Percentiles rank a stretch among this genome's conserved stretches.
Conservation (phyloP, 1,140 invertebrate genomes). For the Heliconius hermathena region DNA sequence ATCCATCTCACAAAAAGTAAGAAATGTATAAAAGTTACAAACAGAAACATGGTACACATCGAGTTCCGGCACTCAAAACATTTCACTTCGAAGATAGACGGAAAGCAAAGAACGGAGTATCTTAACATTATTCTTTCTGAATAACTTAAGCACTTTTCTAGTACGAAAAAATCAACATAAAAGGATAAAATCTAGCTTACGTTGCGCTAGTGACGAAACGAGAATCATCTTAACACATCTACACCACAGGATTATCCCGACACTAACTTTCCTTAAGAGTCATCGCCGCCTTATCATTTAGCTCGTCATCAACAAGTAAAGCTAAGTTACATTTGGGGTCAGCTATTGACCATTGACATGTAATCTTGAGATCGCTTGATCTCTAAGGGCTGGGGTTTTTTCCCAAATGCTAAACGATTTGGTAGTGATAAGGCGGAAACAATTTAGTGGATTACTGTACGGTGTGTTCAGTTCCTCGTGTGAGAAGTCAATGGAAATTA, state of each 20-base stretch:
- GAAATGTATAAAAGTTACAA: too few relatives aligned
- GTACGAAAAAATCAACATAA: too few relatives aligned
- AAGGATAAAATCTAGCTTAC: neutral
- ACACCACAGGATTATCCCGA: neutral
- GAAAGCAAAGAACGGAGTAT: too few relatives aligned
- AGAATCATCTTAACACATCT: neutral
- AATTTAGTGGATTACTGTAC: slow-evolving; percentile 26
- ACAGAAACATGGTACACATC: too few relatives aligned
- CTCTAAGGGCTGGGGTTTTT: slow-evolving; percentile 24
- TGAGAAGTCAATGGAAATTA: neutral
- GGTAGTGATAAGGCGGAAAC: slow-evolving; percentile 39
- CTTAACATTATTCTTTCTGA: too few relatives aligned
- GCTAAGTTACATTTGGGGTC: slow-evolving; percentile 30
- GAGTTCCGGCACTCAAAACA: too few relatives aligned
- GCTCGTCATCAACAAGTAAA: slow-evolving; percentile 34
- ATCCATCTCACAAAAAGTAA: too few relatives aligned
- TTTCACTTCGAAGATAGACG: too few relatives aligned
- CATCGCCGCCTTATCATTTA: slow-evolving; percentile 17
- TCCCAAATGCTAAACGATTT: slow-evolving; percentile 18
- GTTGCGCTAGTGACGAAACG: neutral
- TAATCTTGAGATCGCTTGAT: slow-evolving; percentile 38
- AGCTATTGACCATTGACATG: slow-evolving; percentile 35
- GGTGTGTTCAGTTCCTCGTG: neutral
- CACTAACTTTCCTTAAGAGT: neutral
- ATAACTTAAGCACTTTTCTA: too few relatives aligned